phyloP scores from a whole-genome alignment of 1,140 invertebrate genomes.

The Plutomurus gul region DNA sequence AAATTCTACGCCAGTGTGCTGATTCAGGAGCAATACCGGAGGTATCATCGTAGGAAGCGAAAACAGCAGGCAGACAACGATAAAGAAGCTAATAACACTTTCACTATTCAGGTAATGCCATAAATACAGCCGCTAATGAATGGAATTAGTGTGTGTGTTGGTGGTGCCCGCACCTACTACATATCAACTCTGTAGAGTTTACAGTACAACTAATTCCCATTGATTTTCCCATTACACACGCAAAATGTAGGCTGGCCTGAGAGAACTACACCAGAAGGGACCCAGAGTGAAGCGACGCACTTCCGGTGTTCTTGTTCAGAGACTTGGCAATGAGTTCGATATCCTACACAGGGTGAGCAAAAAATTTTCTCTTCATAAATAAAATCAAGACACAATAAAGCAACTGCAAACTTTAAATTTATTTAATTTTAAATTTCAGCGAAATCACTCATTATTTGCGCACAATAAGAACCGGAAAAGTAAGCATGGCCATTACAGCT shows the following conservation, averaged over 20 bases:
- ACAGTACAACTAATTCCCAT: background rate
- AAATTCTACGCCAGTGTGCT: constrained; percentile 99
- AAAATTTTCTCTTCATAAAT: background rate
- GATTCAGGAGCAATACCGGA: constrained; percentile 98
- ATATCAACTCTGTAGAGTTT: background rate
- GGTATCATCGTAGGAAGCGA: constrained; percentile 94
- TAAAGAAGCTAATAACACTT: constrained; percentile 71
- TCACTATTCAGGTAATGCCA: constrained; percentile 70
- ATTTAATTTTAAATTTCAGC: constrained; percentile 64
- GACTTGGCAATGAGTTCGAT: constrained; percentile 75
- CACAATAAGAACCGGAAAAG: background rate
- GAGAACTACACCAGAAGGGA: constrained; percentile 64
- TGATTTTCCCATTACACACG: too few relatives aligned
- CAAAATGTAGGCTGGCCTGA: constrained; percentile 43
- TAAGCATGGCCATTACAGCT: background rate
- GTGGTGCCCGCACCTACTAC: too few relatives aligned
- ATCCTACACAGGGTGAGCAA: constrained; percentile 15
- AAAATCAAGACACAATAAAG: background rate
- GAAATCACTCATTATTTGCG: constrained; percentile 92
- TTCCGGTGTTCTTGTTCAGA: constrained; percentile 90
- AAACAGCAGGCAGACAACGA: constrained; percentile 58
- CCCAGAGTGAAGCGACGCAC: constrained; percentile 96
- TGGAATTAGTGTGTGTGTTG: too few relatives aligned
- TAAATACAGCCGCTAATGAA: background rate
- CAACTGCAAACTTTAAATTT: background rate